Evolutionary conservation across 2,888 invertebrate genomes (phyloP).

Genomic region (Helicoverpa assulta): DNA sequence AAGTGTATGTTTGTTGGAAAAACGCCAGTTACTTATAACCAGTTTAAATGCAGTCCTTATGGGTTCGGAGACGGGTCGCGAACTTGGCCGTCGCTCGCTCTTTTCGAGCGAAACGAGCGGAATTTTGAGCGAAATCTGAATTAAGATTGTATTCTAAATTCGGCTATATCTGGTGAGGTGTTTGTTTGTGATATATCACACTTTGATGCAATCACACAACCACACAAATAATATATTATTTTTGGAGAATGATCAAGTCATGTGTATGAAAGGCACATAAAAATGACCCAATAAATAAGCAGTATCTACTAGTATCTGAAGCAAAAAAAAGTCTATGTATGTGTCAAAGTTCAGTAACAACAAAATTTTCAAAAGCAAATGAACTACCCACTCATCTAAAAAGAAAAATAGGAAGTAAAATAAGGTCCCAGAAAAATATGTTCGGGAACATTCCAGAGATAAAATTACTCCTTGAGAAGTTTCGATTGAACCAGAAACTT

Average conservation of each 20-base stretch:
- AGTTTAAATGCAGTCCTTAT: slow-evolving; percentile 61
- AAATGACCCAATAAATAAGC: too few species aligned
- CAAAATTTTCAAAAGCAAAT: slow-evolving; percentile 9
- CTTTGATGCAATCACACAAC: too few species aligned
- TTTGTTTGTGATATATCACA: too few species aligned
- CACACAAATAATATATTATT: too few species aligned
- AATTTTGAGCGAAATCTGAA: slow-evolving; percentile 36
- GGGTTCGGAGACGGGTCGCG: slow-evolving; percentile 36
- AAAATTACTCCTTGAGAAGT: slow-evolving; percentile 66
- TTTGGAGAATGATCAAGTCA: too few species aligned
- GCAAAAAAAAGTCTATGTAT: too few species aligned
- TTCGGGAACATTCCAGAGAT: slow-evolving; percentile 61
- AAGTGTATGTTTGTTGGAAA: slow-evolving; percentile 58
- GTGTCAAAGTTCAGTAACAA: background rate
- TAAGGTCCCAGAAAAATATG: slow-evolving; percentile 55
- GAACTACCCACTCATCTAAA: background rate
- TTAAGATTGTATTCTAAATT: slow-evolving; percentile 18
- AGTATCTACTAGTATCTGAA: too few species aligned
- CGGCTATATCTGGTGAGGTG: background rate
- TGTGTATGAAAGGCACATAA: too few species aligned
- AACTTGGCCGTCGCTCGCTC: slow-evolving; percentile 38
- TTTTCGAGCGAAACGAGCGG: slow-evolving; percentile 28
- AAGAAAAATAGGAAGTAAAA: slow-evolving; percentile 40
- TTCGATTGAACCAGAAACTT: slow-evolving; percentile 70
- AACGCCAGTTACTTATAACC: slow-evolving; percentile 62